Evolutionary conservation across 2,113 vertebrate genomes (phyloP).

Genomic region (Illadopsis cleaveri): DNA sequence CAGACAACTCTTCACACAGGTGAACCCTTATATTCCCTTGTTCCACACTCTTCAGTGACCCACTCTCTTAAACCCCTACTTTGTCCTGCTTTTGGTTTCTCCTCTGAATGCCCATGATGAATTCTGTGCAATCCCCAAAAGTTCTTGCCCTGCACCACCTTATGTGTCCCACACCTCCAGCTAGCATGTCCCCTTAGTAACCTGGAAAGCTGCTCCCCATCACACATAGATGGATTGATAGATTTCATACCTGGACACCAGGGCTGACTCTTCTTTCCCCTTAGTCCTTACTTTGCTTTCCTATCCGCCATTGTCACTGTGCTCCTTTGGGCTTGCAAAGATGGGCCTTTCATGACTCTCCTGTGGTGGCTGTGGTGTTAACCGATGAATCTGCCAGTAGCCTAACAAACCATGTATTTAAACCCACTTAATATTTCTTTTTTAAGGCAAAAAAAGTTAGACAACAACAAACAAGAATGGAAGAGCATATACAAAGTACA

Average conservation of each 20-base stretch:
- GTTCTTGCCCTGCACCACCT: neutral
- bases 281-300: neutral
- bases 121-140: neutral
- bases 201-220: neutral
- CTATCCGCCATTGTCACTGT: neutral
- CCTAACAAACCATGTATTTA: neutral
- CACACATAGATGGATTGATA: neutral
- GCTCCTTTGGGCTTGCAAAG: neutral
- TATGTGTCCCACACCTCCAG: no score
- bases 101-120: neutral
- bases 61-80: neutral
- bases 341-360: neutral
- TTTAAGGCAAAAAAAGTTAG: neutral
- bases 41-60: neutral
- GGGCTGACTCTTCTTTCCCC: neutral
- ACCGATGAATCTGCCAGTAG: neutral
- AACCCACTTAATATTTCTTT: neutral
- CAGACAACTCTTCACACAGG: neutral
- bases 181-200: neutral
- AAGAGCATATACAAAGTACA: neutral
- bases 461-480: neutral
- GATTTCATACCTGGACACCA: neutral
- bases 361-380: neutral
- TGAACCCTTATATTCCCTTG: neutral
- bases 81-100: neutral